Evolutionary conservation across 2,888 invertebrate genomes (phyloP).

Genomic region (Andrena bicolor): DNA sequence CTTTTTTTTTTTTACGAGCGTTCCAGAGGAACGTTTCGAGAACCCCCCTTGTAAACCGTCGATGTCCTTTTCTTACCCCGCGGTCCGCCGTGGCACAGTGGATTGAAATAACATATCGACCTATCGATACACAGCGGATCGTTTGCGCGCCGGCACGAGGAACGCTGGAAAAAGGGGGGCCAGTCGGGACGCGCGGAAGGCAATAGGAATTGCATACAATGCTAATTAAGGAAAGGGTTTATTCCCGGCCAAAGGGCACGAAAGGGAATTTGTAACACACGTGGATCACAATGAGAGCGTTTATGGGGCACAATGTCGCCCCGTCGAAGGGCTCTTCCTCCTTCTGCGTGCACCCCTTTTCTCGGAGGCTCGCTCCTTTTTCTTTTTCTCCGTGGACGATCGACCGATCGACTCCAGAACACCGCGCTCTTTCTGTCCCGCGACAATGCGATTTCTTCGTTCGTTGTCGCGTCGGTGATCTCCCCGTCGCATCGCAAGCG

Average conservation of each 20-base stretch:
- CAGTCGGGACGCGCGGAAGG: conserved; percentile 8
- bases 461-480: conserved; percentile 43
- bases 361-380: conserved; percentile 1
- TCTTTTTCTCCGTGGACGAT: background rate
- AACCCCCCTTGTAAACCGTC: conserved; percentile 7
- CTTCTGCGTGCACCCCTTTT: background rate
- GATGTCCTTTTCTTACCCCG: conserved; percentile 48
- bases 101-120: conserved; percentile 75
- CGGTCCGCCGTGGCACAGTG: conserved; percentile 2
- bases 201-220: conserved; percentile 79
- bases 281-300: conserved; percentile 77
- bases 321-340: conserved; percentile 49
- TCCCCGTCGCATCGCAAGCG: conserved; percentile 59
- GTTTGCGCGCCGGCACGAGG: conserved; percentile 14
- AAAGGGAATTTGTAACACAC: conserved; percentile 80
- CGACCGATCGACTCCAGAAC: conserved; percentile 13
- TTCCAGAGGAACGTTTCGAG: conserved; percentile 4
- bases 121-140: conserved; percentile 60
- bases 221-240: conserved; percentile 81
- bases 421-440: conserved; percentile 18
- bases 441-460: conserved; percentile 60
- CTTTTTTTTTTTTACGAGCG: background rate
- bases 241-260: conserved; percentile 77
- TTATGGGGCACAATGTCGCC: conserved; percentile 72
- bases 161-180: conserved; percentile 12